phyloP scores from a whole-genome alignment of 37 sponge, comb jelly and placozoan species.

The Aplysina aerophoba region DNA sequence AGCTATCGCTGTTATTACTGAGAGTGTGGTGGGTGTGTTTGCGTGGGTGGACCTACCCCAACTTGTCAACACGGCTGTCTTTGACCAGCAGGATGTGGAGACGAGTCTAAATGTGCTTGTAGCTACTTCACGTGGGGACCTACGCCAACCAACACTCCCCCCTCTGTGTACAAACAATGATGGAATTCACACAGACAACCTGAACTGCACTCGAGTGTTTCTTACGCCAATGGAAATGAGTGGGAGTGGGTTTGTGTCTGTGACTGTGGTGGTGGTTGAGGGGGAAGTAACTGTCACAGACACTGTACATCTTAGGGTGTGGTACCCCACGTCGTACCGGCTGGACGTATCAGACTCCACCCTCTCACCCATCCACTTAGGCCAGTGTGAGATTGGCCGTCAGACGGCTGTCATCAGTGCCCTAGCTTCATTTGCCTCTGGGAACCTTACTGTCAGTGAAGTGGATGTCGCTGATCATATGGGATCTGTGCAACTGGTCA shows the following conservation, averaged over 20 bases:
- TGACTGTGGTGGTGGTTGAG: conserved; percentile 12
- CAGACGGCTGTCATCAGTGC: conserved; percentile 45
- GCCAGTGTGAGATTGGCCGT: conserved; percentile 9
- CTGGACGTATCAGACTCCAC: conserved; percentile 11
- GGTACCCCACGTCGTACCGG: conserved; percentile 42
- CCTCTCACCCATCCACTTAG: conserved; percentile 41
- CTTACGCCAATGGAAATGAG: conserved; percentile 35
- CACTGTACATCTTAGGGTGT: conserved; percentile 44
- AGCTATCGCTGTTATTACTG: conserved; percentile 29
- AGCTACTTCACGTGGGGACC: conserved; percentile 36
- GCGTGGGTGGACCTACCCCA: conserved; percentile 53
- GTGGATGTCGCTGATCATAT: conserved; percentile 51
- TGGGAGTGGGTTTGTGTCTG: conserved; percentile 7
- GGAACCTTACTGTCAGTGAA: neutral
- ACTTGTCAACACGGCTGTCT: conserved; percentile 72
- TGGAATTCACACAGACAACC: neutral
- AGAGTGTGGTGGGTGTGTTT: conserved; percentile 47
- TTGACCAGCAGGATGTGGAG: neutral
- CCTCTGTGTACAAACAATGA: too few relatives aligned
- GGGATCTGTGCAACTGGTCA: too few relatives aligned
- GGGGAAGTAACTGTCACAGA: conserved; percentile 3
- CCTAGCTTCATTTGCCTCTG: conserved; percentile 47
- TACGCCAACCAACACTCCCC: conserved; percentile 3
- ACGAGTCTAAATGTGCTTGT: conserved; percentile 4
- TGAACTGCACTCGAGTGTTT: neutral